These are phyloP conservation scores for Athalia rosae DNA, from an alignment of 2,888 invertebrate genomes.

Conservation along the genomic window DNA sequence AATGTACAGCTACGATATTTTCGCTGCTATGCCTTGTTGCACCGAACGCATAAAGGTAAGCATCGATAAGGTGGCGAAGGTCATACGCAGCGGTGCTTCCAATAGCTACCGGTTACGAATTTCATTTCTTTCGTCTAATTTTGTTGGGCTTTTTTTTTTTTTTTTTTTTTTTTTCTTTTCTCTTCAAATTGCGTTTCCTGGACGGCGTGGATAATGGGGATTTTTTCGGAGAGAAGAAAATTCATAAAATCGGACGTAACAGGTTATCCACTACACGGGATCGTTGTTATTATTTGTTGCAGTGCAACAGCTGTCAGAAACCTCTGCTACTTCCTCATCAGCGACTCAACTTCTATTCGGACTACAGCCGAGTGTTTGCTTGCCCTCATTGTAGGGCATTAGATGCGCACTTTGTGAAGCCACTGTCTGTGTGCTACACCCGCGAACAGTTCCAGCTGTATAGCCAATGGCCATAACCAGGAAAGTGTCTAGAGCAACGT, in stretches of 20 bases:
- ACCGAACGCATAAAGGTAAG: slow-evolving; percentile 91
- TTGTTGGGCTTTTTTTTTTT: background rate
- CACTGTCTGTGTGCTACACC: slow-evolving; percentile 88
- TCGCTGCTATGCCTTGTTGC: slow-evolving; percentile 98
- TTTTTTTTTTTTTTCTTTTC: background rate
- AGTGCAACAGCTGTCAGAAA: slow-evolving; percentile 96
- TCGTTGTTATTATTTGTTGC: slow-evolving; percentile 66
- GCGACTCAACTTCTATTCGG: slow-evolving; percentile 93
- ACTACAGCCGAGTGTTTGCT: slow-evolving; percentile 93
- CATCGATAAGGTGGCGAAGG: slow-evolving; percentile 45
- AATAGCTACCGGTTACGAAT: background rate
- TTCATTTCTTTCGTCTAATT: slow-evolving; percentile 14
- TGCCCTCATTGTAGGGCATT: slow-evolving; percentile 94
- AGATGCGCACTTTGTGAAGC: slow-evolving; percentile 97
- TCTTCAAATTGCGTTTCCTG: background rate
- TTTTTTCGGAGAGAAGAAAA: background rate
- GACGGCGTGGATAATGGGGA: background rate
- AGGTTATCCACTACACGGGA: background rate
- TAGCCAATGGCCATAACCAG: slow-evolving; percentile 90
- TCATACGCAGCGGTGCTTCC: background rate
- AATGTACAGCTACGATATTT: slow-evolving; percentile 99
- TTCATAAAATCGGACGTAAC: background rate
- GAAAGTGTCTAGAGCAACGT: slow-evolving; percentile 67
- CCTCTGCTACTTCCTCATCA: slow-evolving; percentile 90
- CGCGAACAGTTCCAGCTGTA: slow-evolving; percentile 82